These are phyloP conservation scores for Psammodynastes pulverulentus DNA, from an alignment of 2,113 vertebrate genomes.

Conservation along the genomic window DNA sequence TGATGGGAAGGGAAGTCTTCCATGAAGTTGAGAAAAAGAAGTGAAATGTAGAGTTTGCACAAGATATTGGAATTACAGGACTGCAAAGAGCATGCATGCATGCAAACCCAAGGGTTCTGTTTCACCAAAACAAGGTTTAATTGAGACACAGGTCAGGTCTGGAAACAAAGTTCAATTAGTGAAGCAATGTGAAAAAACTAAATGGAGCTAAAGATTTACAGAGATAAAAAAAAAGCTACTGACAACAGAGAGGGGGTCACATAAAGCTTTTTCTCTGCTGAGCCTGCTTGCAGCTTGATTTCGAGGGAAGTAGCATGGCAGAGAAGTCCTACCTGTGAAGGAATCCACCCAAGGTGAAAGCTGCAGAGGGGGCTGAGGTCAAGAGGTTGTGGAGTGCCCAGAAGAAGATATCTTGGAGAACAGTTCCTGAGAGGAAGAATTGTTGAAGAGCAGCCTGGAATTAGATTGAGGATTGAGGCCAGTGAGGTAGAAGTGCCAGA, in stretches of 20 bases:
- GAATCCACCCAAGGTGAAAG: background rate
- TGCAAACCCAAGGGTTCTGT: background rate
- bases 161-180: background rate
- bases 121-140: background rate
- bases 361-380: background rate
- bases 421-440: background rate
- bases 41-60: no score
- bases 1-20: no score
- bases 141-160: background rate
- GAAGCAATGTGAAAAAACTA: background rate
- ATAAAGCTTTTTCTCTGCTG: background rate
- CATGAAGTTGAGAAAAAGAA: no score
- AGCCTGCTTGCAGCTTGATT: background rate
- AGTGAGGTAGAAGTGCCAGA: background rate
- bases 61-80: no score
- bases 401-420: background rate
- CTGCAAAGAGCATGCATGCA: background rate
- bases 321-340: background rate
- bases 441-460: background rate
- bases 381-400: background rate
- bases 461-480: background rate
- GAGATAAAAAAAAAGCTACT: background rate
- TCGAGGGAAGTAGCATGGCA: background rate
- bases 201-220: background rate
- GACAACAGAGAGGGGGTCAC: background rate